Evolutionary conservation across 2,888 invertebrate genomes (phyloP).

Genomic region (Itoplectis maculator): DNA sequence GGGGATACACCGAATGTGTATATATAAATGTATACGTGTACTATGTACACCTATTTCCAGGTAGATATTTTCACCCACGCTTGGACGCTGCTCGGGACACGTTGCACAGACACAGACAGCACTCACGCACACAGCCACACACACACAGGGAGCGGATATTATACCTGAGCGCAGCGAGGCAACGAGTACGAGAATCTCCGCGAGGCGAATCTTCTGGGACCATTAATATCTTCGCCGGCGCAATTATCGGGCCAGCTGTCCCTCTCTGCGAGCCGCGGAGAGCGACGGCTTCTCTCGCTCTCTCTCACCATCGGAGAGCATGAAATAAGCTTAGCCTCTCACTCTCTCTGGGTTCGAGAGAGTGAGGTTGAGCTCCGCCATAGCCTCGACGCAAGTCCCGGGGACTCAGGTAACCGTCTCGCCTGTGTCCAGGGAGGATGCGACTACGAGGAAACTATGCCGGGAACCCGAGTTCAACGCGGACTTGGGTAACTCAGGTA

Average conservation of each 20-base stretch:
- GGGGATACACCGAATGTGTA: constrained; percentile 4
- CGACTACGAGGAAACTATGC: not conserved
- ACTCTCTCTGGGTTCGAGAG: constrained; percentile 46
- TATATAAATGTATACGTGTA: no score
- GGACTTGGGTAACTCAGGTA: constrained; percentile 22
- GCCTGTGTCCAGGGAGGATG: not conserved
- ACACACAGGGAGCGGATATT: constrained; percentile 43
- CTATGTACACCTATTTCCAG: constrained; percentile 52
- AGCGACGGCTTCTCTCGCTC: no score
- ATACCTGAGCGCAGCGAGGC: constrained; percentile 44
- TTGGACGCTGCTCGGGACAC: constrained; percentile 10
- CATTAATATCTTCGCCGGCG: constrained; percentile 80
- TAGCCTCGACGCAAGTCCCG: not conserved
- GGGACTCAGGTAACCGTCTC: constrained; percentile 11
- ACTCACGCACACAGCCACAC: not conserved
- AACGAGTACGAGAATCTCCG: constrained; percentile 62
- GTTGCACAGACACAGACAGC: no score
- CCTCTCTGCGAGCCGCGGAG: constrained; percentile 59
- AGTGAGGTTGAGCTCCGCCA: not conserved
- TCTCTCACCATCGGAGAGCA: no score
- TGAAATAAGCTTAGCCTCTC: no score
- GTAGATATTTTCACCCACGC: constrained; percentile 65
- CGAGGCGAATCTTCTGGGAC: constrained; percentile 77
- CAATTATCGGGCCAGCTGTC: constrained; percentile 82
- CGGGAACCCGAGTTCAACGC: not conserved